Conservation (phyloP, 2,113 vertebrate genomes). For the Pelodiscus sinensis region DNA sequence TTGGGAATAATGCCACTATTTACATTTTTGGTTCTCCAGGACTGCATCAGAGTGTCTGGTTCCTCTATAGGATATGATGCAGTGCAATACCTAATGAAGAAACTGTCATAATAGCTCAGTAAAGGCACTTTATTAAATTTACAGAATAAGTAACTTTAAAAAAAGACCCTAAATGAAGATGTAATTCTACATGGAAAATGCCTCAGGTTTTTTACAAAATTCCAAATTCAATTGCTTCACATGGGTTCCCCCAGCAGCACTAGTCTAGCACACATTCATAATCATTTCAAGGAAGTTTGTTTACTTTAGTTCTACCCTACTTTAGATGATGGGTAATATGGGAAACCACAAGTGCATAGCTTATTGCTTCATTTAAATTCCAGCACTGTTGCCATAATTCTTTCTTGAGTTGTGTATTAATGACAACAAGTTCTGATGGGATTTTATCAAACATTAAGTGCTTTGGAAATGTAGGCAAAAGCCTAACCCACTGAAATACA, state of each 20-base stretch:
- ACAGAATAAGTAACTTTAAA: conserved; percentile 64
- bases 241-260: conserved; percentile 42
- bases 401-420: conserved; percentile 78
- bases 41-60: conserved; percentile 59
- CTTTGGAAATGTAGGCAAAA: conserved; percentile 72
- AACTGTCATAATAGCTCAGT: conserved; percentile 75
- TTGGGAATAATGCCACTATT: conserved; percentile 54
- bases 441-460: conserved; percentile 81
- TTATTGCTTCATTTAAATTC: conserved; percentile 79
- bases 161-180: conserved; percentile 43
- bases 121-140: conserved; percentile 78
- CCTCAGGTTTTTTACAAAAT: conserved; percentile 56
- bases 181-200: conserved; percentile 58
- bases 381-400: conserved; percentile 64
- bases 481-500: conserved; percentile 63
- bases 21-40: conserved; percentile 73
- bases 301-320: conserved; percentile 74
- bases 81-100: conserved; percentile 76
- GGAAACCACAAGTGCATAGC: conserved; percentile 70
- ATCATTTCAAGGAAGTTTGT: conserved; percentile 72
- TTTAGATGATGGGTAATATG: conserved; percentile 77
- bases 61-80: conserved; percentile 70
- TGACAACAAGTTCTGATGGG: conserved; percentile 74
- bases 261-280: conserved; percentile 63
- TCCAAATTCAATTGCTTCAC: conserved; percentile 53